Percentiles rank a stretch among this genome's conserved stretches.
Conservation (phyloP, 2,113 vertebrate genomes). For the Aldabrachelys gigantea region DNA sequence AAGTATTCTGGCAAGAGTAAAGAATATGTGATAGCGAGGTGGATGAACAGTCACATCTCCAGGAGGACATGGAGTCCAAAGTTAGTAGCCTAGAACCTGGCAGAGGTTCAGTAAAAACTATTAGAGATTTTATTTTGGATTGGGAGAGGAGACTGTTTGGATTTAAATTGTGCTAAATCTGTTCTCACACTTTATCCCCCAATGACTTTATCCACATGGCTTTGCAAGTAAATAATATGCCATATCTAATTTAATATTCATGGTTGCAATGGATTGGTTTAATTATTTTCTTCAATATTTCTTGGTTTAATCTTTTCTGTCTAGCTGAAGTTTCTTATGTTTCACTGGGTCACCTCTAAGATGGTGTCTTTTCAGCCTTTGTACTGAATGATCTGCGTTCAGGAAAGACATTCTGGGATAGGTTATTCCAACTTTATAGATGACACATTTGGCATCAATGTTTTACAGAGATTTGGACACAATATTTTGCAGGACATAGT, state of each 20-base stretch:
- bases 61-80: neutral
- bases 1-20: neutral
- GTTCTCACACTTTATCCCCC: neutral
- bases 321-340: neutral
- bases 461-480: neutral
- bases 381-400: neutral
- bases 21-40: fast-evolving
- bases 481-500: neutral
- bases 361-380: fast-evolving
- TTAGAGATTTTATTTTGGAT: neutral
- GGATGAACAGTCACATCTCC: neutral
- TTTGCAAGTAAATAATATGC: neutral
- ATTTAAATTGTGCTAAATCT: neutral
- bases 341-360: neutral
- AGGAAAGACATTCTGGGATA: neutral
- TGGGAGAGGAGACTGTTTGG: fast-evolving
- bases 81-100: neutral
- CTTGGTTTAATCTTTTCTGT: neutral
- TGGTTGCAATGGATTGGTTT: neutral
- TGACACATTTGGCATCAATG: neutral
- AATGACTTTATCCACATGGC: neutral
- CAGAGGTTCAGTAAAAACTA: neutral
- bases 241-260: neutral
- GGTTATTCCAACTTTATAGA: neutral
- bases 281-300: fast-evolving